phyloP scores from a whole-genome alignment of 2,113 vertebrate species.

The Todiramphus saurophagus region DNA sequence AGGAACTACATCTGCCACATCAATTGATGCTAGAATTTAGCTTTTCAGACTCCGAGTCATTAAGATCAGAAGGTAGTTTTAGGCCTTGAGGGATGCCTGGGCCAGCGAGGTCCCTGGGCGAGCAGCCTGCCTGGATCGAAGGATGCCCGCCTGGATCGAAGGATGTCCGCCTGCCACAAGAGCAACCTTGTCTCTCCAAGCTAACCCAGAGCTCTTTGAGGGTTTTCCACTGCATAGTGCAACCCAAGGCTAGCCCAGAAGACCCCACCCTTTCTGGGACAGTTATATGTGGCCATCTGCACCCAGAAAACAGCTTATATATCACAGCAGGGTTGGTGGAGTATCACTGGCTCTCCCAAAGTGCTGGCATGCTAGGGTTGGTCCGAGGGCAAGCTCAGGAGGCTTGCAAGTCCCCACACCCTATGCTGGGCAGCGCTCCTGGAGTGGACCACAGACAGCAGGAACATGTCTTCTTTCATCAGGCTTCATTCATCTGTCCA shows the following conservation, averaged over 20 bases:
- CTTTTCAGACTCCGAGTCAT: conserved; percentile 13
- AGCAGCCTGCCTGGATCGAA: not conserved
- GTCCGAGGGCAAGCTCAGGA: not conserved
- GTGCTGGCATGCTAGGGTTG: not conserved
- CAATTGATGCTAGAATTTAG: conserved; percentile 20
- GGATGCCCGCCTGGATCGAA: not conserved
- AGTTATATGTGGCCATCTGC: not conserved
- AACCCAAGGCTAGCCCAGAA: not conserved
- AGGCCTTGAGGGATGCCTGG: not conserved
- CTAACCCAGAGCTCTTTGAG: not conserved
- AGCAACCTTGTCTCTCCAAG: not conserved
- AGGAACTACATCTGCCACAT: conserved; percentile 29
- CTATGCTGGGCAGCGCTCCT: not conserved
- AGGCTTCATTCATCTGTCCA: not conserved
- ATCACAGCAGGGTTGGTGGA: not conserved
- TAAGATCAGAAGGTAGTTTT: conserved; percentile 30
- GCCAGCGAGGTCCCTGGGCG: not conserved
- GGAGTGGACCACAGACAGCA: not conserved
- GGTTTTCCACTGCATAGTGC: not conserved
- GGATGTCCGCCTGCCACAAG: not conserved
- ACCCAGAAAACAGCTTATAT: not conserved
- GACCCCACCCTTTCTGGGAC: fast-evolving
- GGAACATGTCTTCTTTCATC: not conserved
- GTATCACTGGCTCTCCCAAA: not conserved
- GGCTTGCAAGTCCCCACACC: not conserved